These are phyloP conservation scores for Ganaspis brasiliensis DNA, from an alignment of 2,888 invertebrate species.

Conservation along the genomic window DNA sequence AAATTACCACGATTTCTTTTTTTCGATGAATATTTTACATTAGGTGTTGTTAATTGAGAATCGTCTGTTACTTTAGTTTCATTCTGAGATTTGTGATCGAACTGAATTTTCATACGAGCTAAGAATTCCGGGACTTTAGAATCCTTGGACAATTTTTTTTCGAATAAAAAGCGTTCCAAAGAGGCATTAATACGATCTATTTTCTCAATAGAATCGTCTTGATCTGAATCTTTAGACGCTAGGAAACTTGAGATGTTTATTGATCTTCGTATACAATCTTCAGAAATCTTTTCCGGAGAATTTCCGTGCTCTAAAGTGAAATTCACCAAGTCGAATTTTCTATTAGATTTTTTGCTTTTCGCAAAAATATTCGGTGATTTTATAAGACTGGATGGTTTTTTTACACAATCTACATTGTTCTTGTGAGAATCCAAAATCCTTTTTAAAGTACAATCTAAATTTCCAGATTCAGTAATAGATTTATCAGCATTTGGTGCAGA, in stretches of 20 bases:
- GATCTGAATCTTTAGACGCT: not conserved
- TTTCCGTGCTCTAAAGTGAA: constrained; percentile 12
- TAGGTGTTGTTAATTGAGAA: not conserved
- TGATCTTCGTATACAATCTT: not conserved
- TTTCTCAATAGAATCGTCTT: not conserved
- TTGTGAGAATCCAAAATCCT: not conserved
- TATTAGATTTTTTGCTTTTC: not conserved
- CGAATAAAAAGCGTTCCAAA: not conserved
- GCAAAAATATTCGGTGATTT: constrained; percentile 21
- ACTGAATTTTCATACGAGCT: not conserved
- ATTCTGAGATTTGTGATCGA: too few species aligned
- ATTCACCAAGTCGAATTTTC: constrained; percentile 19
- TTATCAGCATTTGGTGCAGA: not conserved
- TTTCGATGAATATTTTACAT: not conserved
- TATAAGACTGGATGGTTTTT: not conserved
- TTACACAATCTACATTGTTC: not conserved
- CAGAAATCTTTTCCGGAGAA: not conserved
- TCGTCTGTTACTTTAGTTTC: not conserved
- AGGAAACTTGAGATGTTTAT: not conserved
- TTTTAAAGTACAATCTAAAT: constrained; percentile 4
- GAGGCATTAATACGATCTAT: not conserved
- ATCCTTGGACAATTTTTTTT: not conserved
- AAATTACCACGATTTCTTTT: not conserved
- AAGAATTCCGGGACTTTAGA: not conserved
- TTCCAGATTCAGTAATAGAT: not conserved